These are phyloP conservation scores for Aphelinus certus DNA, from an alignment of 1,140 invertebrate species.

Conservation along the genomic window DNA sequence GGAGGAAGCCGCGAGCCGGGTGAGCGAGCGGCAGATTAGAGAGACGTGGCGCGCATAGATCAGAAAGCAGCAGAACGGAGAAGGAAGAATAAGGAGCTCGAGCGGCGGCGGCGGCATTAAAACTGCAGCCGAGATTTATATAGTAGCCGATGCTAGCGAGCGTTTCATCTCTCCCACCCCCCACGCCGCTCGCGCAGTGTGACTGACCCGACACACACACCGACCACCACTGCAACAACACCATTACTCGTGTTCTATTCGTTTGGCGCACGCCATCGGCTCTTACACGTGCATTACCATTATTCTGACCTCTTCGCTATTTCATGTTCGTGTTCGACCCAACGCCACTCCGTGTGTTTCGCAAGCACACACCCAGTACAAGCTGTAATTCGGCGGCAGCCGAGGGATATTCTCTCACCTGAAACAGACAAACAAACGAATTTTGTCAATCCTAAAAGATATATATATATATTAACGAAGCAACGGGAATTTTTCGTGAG, in stretches of 20 bases:
- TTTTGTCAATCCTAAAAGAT: too few relatives aligned
- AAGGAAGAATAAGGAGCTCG: constrained; percentile 38
- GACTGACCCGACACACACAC: constrained; percentile 32
- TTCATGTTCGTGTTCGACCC: too few relatives aligned
- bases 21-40: not conserved
- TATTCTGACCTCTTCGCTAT: too few relatives aligned
- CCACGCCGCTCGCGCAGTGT: constrained; percentile 5
- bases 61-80: not conserved
- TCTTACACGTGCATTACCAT: too few relatives aligned
- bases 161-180: constrained; percentile 20
- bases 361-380: too few relatives aligned
- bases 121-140: constrained; percentile 64
- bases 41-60: not conserved
- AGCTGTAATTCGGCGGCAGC: too few relatives aligned
- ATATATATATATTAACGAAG: too few relatives aligned
- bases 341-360: too few relatives aligned
- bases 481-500: too few relatives aligned
- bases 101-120: constrained; percentile 59
- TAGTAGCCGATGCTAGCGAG: constrained; percentile 27
- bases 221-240: too few relatives aligned
- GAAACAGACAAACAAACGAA: not conserved
- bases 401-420: not conserved
- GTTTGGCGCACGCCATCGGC: too few relatives aligned
- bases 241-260: too few relatives aligned
- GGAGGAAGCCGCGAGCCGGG: constrained; percentile 12